A percentile compares a stretch with the other conserved stretches of the same genome.
Conservation (phyloP, 2,797 vertebrate species). For the Falco cherrug region DNA sequence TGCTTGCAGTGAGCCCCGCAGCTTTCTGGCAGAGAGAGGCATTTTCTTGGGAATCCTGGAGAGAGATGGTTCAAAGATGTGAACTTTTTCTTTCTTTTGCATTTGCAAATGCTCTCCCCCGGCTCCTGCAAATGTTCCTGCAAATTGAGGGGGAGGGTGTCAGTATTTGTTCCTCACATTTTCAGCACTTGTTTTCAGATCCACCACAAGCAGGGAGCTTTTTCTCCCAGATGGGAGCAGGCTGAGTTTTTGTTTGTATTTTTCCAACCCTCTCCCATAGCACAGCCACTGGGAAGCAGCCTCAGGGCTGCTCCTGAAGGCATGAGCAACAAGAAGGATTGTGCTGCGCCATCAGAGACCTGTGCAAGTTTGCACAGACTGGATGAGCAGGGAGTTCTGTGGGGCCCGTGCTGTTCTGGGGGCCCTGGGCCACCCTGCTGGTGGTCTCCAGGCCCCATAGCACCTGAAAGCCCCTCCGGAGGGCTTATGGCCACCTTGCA, state of each 20-base stretch:
- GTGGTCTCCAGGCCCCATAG: neutral
- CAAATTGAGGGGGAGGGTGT: fast-evolving
- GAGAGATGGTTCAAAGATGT: neutral
- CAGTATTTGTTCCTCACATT: neutral
- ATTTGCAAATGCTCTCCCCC: neutral
- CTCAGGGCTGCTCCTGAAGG: neutral
- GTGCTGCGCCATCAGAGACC: neutral
- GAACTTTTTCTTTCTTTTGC: neutral
- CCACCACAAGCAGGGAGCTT: neutral
- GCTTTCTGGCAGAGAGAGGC: neutral
- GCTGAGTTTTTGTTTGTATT: neutral
- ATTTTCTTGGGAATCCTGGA: neutral
- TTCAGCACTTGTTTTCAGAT: neutral
- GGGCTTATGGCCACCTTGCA: neutral
- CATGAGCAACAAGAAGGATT: fast-evolving
- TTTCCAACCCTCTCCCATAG: neutral
- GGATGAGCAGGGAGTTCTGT: neutral
- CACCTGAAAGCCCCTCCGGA: neutral
- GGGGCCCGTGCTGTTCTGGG: neutral
- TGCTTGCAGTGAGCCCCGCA: neutral
- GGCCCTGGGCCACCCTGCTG: neutral
- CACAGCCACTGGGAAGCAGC: neutral
- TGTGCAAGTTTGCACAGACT: fast-evolving
- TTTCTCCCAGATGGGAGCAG: neutral
- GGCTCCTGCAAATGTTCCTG: neutral